Percentiles rank a stretch among this genome's conserved stretches.
These are phyloP conservation scores for Vireo griseus DNA, from an alignment of 2,797 vertebrate species.

Conservation along the genomic window DNA sequence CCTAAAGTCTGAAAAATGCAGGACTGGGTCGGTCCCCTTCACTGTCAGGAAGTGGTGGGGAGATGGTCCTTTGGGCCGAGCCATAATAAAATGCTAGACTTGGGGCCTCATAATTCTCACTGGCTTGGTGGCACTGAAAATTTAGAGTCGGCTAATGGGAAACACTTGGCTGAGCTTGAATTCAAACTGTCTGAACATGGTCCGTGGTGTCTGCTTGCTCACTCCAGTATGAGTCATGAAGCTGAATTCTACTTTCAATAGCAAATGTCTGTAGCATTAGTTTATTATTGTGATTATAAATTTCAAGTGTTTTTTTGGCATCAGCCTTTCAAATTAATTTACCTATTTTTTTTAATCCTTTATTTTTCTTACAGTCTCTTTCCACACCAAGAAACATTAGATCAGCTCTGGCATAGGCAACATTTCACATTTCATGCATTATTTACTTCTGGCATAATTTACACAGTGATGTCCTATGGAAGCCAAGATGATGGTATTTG, in stretches of 20 bases:
- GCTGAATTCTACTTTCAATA: neutral
- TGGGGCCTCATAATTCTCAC: neutral
- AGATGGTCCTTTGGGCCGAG: neutral
- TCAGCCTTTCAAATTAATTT: neutral
- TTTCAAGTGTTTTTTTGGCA: neutral
- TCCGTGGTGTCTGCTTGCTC: neutral
- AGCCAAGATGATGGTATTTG: neutral
- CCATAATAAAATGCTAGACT: neutral
- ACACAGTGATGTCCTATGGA: neutral
- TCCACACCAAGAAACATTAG: neutral
- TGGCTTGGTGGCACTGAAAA: neutral
- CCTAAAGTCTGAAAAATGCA: neutral
- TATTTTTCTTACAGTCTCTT: neutral
- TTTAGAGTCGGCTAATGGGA: neutral
- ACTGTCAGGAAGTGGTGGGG: neutral
- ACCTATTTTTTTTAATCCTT: neutral
- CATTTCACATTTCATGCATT: conserved; percentile 24
- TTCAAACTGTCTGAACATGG: neutral
- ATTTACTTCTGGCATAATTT: conserved; percentile 42
- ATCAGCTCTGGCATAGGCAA: conserved; percentile 22
- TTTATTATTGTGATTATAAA: neutral
- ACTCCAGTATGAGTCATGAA: neutral
- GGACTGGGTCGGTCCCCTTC: neutral
- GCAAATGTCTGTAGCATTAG: neutral
- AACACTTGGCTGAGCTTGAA: conserved; percentile 15